A percentile compares a stretch with the other conserved stretches of the same genome.
Conservation (phyloP, 2,797 vertebrate species). For the Acanthurus tractus region DNA sequence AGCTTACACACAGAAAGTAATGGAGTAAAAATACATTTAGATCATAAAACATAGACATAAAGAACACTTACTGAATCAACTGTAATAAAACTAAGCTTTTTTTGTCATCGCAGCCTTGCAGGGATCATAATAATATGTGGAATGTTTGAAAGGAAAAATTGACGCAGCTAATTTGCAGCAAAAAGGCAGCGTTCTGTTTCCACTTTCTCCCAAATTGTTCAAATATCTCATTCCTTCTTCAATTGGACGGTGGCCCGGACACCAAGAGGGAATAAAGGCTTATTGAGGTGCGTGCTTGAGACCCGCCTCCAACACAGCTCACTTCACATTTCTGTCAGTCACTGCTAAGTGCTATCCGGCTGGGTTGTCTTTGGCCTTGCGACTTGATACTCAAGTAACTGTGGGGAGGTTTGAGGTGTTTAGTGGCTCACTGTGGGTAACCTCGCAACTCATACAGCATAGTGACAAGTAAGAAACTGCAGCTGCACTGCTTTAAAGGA, state of each 20-base stretch:
- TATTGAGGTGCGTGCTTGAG: conserved; percentile 50
- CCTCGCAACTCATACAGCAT: conserved; percentile 55
- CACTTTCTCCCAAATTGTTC: conserved; percentile 42
- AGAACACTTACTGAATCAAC: conserved; percentile 12
- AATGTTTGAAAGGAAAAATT: conserved; percentile 36
- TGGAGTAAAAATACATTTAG: conserved; percentile 2
- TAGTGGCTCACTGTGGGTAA: conserved; percentile 72
- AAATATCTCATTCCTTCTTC: conserved; percentile 26
- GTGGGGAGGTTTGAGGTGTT: conserved; percentile 69
- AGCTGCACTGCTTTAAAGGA: conserved; percentile 32
- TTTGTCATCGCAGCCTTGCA: conserved; percentile 5
- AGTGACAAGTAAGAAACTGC: conserved; percentile 50
- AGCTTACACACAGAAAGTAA: not conserved
- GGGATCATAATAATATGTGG: conserved; percentile 15
- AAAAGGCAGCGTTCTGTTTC: conserved; percentile 29
- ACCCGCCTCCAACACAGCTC: conserved; percentile 49
- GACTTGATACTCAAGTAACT: conserved; percentile 72
- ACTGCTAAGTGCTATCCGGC: conserved; percentile 64
- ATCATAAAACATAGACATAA: conserved; percentile 3
- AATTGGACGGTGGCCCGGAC: conserved; percentile 16
- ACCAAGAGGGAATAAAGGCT: conserved; percentile 55
- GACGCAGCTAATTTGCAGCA: conserved; percentile 2
- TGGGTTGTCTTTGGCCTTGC: conserved; percentile 50
- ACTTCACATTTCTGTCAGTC: conserved; percentile 66
- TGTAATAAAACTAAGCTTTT: conserved; percentile 14